Percentiles rank a stretch among this genome's conserved stretches.
phyloP scores from a whole-genome alignment of 2,888 invertebrate genomes.

The Drosophila kanekoi region DNA sequence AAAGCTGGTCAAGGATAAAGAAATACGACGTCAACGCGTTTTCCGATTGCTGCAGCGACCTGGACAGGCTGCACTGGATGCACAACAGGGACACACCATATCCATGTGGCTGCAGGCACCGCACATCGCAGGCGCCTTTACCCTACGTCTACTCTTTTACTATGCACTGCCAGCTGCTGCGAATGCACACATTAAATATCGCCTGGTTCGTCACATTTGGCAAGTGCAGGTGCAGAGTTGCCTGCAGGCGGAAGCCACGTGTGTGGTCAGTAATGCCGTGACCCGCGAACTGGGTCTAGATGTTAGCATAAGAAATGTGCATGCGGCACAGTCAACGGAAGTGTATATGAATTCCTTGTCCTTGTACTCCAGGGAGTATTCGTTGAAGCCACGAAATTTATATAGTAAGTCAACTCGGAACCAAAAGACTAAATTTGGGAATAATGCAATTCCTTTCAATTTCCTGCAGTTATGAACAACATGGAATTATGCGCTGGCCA shows the following conservation, averaged over 20 bases:
- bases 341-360: slow-evolving; percentile 81
- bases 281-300: slow-evolving; percentile 88
- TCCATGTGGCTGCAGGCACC: slow-evolving; percentile 90
- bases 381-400: slow-evolving; percentile 75
- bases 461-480: slow-evolving; percentile 79
- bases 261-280: slow-evolving; percentile 86
- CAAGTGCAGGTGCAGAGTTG: slow-evolving; percentile 88
- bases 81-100: slow-evolving; percentile 82
- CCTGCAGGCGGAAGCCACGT: slow-evolving; percentile 86
- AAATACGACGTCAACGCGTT: slow-evolving; percentile 84
- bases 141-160: slow-evolving; percentile 90
- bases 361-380: slow-evolving; percentile 82
- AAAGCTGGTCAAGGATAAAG: slow-evolving; percentile 84
- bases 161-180: slow-evolving; percentile 86
- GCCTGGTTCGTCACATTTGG: slow-evolving; percentile 89
- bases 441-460: neutral
- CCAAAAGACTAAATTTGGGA: neutral
- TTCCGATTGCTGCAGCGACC: slow-evolving; percentile 78
- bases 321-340: slow-evolving; percentile 87
- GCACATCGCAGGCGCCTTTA: slow-evolving; percentile 87
- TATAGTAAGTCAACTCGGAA: slow-evolving; percentile 72
- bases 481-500: slow-evolving; percentile 81
- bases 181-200: slow-evolving; percentile 84
- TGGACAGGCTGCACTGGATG: slow-evolving; percentile 69
- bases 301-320: slow-evolving; percentile 89